These are phyloP conservation scores for Drosophila pandora DNA, from an alignment of 1,140 invertebrate species.

Conservation along the genomic window DNA sequence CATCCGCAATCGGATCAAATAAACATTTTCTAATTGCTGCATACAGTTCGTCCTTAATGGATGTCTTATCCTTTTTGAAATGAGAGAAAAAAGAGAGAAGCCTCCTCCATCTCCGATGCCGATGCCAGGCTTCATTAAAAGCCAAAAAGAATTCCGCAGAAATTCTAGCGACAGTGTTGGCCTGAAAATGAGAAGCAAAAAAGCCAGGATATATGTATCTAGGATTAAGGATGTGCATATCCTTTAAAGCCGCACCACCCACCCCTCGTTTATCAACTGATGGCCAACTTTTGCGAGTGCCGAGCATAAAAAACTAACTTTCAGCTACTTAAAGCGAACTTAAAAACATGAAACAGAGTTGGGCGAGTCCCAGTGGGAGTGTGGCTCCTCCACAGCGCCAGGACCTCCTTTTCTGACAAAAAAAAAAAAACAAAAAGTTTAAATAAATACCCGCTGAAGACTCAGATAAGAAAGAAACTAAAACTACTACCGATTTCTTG, in stretches of 20 bases:
- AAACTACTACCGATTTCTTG: not conserved
- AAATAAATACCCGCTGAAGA: conserved; percentile 39
- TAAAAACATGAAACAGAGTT: conserved; percentile 69
- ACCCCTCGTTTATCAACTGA: conserved; percentile 66
- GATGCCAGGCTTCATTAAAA: conserved; percentile 58
- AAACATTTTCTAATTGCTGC: not conserved
- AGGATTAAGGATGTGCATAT: not conserved
- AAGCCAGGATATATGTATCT: not conserved
- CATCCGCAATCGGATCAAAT: not conserved
- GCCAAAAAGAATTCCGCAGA: conserved; percentile 22
- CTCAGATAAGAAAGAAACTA: conserved; percentile 4
- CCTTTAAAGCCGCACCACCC: conserved; percentile 65
- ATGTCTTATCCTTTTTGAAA: too few species aligned
- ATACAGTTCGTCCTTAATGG: too few species aligned
- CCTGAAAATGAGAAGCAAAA: too few species aligned
- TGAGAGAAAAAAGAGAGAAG: too few species aligned
- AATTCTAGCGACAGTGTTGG: not conserved
- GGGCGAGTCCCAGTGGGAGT: conserved; percentile 40
- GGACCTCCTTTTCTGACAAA: too few species aligned
- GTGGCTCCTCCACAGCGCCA: conserved; percentile 10
- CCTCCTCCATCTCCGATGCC: too few species aligned
- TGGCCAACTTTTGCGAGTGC: conserved; percentile 75
- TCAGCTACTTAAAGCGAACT: conserved; percentile 77
- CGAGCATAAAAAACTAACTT: conserved; percentile 77
- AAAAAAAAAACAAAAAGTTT: too few species aligned